Conservation (phyloP, 2,888 invertebrate genomes). For the Caenorhabditis uteleia region DNA sequence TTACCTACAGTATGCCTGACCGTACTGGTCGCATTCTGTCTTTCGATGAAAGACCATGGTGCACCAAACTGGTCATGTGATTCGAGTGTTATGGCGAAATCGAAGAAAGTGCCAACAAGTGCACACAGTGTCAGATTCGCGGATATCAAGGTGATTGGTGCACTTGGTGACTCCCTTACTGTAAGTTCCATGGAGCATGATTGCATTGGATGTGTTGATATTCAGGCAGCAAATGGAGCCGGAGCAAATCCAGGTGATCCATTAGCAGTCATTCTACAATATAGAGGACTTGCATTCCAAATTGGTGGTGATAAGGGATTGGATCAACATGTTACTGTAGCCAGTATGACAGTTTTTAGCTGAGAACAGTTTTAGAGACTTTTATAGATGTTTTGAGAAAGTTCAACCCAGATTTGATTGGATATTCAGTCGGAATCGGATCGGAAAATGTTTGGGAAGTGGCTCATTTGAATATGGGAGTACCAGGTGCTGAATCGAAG, state of each 20-base stretch:
- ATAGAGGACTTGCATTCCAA: conserved; percentile 52
- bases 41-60: conserved; percentile 44
- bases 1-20: no score
- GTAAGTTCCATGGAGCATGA: conserved; percentile 14
- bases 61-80: conserved; percentile 43
- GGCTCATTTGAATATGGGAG: conserved; percentile 47
- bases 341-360: conserved; percentile 28
- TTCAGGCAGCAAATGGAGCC: conserved; percentile 54
- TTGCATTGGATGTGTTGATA: background rate
- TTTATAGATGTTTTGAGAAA: conserved; percentile 77
- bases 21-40: no score
- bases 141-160: conserved; percentile 51
- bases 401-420: conserved; percentile 78
- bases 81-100: conserved; percentile 39
- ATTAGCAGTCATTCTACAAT: conserved; percentile 50
- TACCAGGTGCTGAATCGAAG: conserved; percentile 48
- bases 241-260: conserved; percentile 44
- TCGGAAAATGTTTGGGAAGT: conserved; percentile 51
- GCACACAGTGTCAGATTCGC: conserved; percentile 50
- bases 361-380: background rate
- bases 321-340: conserved; percentile 48
- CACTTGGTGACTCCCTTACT: conserved; percentile 53
- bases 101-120: conserved; percentile 70
- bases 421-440: conserved; percentile 44
- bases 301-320: conserved; percentile 49